Percentiles rank a stretch among this genome's conserved stretches.
Conservation (phyloP, 1,140 invertebrate genomes). For the Pseudobourletiella spinata region DNA sequence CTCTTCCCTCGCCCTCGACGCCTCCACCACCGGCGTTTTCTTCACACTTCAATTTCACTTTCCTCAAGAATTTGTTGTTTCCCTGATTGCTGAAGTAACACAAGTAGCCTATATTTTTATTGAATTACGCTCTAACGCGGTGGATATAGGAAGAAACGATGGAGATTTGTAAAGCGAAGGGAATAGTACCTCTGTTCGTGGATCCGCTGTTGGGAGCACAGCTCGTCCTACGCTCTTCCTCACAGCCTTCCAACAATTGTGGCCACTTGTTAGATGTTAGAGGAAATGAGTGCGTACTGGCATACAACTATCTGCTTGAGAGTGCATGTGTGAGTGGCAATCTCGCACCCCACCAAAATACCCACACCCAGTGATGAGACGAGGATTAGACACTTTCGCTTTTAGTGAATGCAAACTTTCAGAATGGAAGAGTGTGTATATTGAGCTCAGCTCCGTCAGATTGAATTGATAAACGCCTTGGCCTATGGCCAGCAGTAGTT, state of each 20-base stretch:
- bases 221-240: too few relatives aligned
- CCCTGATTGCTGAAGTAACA: background rate
- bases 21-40: background rate
- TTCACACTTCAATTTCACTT: background rate
- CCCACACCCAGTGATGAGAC: too few relatives aligned
- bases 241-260: too few relatives aligned
- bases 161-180: too few relatives aligned
- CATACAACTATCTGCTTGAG: background rate
- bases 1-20: too few relatives aligned
- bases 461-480: background rate
- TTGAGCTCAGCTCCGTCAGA: background rate
- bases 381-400: background rate
- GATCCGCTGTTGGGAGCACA: too few relatives aligned
- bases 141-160: too few relatives aligned
- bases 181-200: too few relatives aligned
- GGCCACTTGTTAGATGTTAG: too few relatives aligned
- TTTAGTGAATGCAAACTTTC: background rate
- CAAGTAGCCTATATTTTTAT: too few relatives aligned
- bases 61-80: background rate
- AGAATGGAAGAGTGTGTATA: background rate
- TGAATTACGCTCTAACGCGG: too few relatives aligned
- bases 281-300: background rate
- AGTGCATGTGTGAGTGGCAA: background rate
- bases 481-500: background rate
- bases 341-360: too few relatives aligned